A percentile compares a stretch with the other conserved stretches of the same genome.
These are phyloP conservation scores for Noctua janthina DNA, from an alignment of 2,888 invertebrate genomes.

Conservation along the genomic window DNA sequence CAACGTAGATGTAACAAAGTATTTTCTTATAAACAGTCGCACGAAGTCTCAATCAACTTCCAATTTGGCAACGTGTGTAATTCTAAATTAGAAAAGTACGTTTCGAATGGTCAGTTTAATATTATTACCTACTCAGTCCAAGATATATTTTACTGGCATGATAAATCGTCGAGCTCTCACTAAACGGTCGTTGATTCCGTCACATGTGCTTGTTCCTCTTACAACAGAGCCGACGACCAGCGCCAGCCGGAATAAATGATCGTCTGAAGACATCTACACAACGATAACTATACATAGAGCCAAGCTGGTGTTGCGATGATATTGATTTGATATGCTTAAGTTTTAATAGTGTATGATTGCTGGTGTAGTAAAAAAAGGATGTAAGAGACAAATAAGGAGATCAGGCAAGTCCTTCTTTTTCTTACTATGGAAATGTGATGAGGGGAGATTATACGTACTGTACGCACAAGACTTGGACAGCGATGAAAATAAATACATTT, in stretches of 20 bases:
- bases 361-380: not conserved
- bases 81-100: conserved; percentile 78
- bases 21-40: conserved; percentile 27
- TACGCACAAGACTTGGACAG: not conserved
- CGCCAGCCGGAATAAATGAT: conserved; percentile 67
- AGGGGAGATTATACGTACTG: not conserved
- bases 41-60: conserved; percentile 70
- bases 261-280: conserved; percentile 65
- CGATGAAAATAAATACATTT: not conserved
- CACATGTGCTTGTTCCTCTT: conserved; percentile 67
- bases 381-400: too few relatives aligned
- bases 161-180: conserved; percentile 74
- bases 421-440: not conserved
- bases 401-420: not conserved
- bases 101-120: conserved; percentile 71
- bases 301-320: not conserved
- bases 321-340: not conserved
- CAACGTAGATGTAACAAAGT: conserved; percentile 13
- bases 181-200: conserved; percentile 74
- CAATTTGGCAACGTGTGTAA: conserved; percentile 79
- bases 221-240: conserved; percentile 63
- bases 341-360: not conserved
- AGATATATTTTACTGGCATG: conserved; percentile 72
- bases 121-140: conserved; percentile 74
- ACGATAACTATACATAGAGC: conserved; percentile 45